Evolutionary conservation across 2,113 vertebrate species (phyloP), one percentile per base, ranked within the genome.

Genomic region (Mastomys natalensis): DNA sequence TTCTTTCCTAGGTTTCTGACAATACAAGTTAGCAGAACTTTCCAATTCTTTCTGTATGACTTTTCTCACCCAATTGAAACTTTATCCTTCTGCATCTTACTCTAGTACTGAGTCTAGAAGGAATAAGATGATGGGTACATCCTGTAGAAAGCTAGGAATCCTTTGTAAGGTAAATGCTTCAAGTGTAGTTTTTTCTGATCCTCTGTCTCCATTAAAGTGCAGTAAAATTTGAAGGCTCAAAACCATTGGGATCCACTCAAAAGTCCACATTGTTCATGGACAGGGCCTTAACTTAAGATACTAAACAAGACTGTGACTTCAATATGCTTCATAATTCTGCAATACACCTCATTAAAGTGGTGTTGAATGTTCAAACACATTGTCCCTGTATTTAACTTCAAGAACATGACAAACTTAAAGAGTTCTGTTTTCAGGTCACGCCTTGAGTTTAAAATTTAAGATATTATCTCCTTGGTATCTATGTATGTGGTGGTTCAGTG

Each of bases 381-480:
- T 74, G 37, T 8, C 11, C 5, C 40, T 60, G 3, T 53, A 89
- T 68, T 94, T 76, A 60, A 26, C 58, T 96, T 58, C 2, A 81
- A 95, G 43, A 90, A 51, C 40, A 43, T 43, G n/a, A 91, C 19
- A 66, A 13, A 68, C 26, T 91, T 51, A 76, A 48, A n/a, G 19
- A 72, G 6, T n/a, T 85, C 81, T 81, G 19, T 76, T 89, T 60
- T 81, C 43, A 88, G 21, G 88, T 45, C 40, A 85, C 55, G 1
- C 17, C 12, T 45, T 88, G 21, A 80, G 13, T 31, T 94, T n/a
- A 86, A 87, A 55, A 70, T 88, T 5, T 93, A 68, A 95, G 93
- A 82, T 0, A 6, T 88, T n/a, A 87, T 21, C 19, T 64, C 19
- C 64, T 91, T 2, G 55, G 29, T 74, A 45, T 92, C 34, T 62